A percentile compares a stretch with the other conserved stretches of the same genome.
phyloP scores from a whole-genome alignment of 1,140 invertebrate species.

The Mamestra configurata region DNA sequence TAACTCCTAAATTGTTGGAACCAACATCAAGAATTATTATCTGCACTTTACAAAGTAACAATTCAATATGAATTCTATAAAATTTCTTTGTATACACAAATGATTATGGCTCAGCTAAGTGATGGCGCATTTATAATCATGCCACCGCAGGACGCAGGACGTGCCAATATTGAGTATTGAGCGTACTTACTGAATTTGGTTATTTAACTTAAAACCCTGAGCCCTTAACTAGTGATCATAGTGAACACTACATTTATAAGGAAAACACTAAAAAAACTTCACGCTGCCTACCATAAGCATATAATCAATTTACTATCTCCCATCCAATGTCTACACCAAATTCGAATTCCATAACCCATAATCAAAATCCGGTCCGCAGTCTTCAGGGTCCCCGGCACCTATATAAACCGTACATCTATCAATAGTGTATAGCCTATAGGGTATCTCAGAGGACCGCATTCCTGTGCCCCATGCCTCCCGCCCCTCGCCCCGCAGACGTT shows the following conservation, averaged over 20 bases:
- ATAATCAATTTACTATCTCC: neutral
- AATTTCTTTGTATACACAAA: too few relatives aligned
- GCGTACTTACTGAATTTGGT: too few relatives aligned
- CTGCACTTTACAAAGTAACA: too few relatives aligned
- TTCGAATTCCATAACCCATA: constrained; percentile 3
- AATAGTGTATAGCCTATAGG: constrained; percentile 78
- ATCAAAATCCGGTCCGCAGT: constrained; percentile 56
- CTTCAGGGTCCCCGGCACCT: constrained; percentile 60
- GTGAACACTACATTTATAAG: neutral
- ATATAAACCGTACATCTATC: constrained; percentile 77
- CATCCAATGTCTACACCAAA: neutral
- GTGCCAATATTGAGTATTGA: too few relatives aligned
- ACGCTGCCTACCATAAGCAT: constrained; percentile 11
- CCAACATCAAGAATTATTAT: too few relatives aligned
- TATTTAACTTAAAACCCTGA: too few relatives aligned
- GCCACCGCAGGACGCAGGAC: too few relatives aligned
- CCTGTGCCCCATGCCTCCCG: constrained; percentile 72
- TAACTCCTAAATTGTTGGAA: too few relatives aligned
- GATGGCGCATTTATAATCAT: too few relatives aligned
- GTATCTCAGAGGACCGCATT: constrained; percentile 84
- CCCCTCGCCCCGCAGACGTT: constrained; percentile 60
- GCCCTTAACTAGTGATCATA: too few relatives aligned
- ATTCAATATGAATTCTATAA: too few relatives aligned
- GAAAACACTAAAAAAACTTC: neutral
- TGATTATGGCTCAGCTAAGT: too few relatives aligned